Percentiles rank a stretch among this genome's conserved stretches.
phyloP scores from a whole-genome alignment of 1,140 invertebrate genomes.

The Bactericera cockerelli region DNA sequence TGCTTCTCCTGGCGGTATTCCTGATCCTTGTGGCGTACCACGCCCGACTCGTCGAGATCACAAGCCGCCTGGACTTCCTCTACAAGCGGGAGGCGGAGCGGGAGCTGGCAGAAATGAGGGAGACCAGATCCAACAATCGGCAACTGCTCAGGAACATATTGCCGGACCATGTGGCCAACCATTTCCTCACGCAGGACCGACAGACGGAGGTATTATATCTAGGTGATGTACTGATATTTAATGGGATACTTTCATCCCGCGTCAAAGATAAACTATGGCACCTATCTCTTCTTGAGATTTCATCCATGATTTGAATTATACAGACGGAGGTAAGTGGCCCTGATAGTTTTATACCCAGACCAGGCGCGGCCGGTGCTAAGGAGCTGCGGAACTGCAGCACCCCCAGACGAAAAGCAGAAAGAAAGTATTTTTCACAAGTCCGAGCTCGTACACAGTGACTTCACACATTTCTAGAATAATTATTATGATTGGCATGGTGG shows the following conservation, averaged over 20 bases:
- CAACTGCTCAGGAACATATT: slow-evolving; percentile 84
- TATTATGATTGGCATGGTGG: no score
- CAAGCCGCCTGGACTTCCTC: slow-evolving; percentile 78
- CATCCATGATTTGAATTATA: no score
- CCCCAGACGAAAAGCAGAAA: no score
- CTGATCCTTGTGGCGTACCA: slow-evolving; percentile 79
- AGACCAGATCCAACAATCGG: slow-evolving; percentile 68
- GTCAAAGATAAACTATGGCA: no score
- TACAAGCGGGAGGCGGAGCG: slow-evolving; percentile 88
- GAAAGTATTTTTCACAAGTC: no score
- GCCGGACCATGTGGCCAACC: slow-evolving; percentile 86
- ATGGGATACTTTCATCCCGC: no score
- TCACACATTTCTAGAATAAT: no score
- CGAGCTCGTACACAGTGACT: no score
- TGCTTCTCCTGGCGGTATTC: slow-evolving; percentile 64
- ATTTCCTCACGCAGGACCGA: slow-evolving; percentile 68
- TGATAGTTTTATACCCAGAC: neutral
- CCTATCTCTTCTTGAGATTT: no score
- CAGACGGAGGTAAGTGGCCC: neutral
- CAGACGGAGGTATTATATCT: slow-evolving; percentile 57
- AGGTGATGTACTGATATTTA: no score
- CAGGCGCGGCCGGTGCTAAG: no score
- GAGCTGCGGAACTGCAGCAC: no score
- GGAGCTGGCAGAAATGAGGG: slow-evolving; percentile 81
- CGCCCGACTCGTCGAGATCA: slow-evolving; percentile 76